These are phyloP conservation scores for Candoia aspera DNA, from an alignment of 2,113 vertebrate species.

Conservation along the genomic window DNA sequence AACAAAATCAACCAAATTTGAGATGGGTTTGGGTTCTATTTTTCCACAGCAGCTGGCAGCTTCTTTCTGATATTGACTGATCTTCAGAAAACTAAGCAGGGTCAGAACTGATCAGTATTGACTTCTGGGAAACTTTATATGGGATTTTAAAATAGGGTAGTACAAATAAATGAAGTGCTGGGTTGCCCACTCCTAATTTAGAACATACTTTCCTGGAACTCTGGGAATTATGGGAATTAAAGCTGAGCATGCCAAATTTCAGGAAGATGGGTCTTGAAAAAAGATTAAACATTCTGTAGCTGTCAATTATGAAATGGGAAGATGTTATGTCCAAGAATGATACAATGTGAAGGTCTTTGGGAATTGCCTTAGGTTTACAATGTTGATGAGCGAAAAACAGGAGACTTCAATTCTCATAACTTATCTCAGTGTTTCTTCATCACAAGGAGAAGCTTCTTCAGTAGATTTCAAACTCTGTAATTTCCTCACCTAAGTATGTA, in stretches of 20 bases:
- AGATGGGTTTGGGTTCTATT: neutral
- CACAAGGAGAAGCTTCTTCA: neutral
- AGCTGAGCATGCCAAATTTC: neutral
- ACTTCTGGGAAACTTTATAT: no score
- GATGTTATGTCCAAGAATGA: neutral
- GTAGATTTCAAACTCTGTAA: neutral
- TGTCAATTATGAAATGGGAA: neutral
- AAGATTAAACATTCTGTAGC: neutral
- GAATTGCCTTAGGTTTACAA: neutral
- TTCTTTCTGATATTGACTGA: no score
- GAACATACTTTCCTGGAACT: no score
- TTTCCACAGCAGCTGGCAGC: no score
- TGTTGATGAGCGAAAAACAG: neutral
- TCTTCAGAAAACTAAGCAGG: no score
- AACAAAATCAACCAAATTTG: neutral
- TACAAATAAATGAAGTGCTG: no score
- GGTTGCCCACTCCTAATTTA: no score
- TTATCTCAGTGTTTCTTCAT: neutral
- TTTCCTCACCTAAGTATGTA: no score
- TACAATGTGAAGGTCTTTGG: neutral
- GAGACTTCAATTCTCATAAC: neutral
- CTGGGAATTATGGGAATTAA: no score
- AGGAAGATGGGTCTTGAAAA: neutral
- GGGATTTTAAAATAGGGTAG: no score
- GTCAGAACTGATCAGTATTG: no score